Conservation (phyloP, 2,113 vertebrate genomes). For the Paramormyrops kingsleyae region DNA sequence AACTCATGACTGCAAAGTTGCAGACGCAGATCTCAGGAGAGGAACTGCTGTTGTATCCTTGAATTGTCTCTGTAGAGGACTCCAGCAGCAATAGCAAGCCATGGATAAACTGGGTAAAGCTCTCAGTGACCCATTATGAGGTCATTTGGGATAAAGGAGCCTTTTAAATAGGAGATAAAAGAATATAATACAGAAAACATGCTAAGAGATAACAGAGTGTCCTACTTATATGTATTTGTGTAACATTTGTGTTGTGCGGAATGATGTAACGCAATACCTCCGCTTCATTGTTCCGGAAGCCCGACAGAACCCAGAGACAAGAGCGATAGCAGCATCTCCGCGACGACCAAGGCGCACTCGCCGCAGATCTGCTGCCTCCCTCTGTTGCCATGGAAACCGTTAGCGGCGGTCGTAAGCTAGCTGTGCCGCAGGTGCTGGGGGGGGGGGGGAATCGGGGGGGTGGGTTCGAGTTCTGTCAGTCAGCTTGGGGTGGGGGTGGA, state of each 20-base stretch:
- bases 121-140: background rate
- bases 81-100: background rate
- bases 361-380: conserved; percentile 1
- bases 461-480: background rate
- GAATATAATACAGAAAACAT: background rate
- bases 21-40: background rate
- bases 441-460: background rate
- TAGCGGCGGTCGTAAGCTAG: background rate
- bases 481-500: background rate
- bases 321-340: background rate
- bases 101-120: background rate
- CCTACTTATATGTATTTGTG: background rate
- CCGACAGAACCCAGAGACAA: background rate
- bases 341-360: background rate
- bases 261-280: background rate
- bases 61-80: background rate
- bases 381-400: conserved; percentile 24
- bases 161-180: background rate
- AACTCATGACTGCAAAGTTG: background rate
- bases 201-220: background rate
- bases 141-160: background rate
- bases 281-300: background rate
- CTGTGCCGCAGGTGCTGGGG: background rate
- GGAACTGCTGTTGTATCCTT: background rate
- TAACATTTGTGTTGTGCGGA: background rate